Percentiles rank a stretch among this genome's conserved stretches.
These are phyloP conservation scores for Boulengeromyrus knoepffleri DNA, from an alignment of 2,113 vertebrate species.

Conservation along the genomic window DNA sequence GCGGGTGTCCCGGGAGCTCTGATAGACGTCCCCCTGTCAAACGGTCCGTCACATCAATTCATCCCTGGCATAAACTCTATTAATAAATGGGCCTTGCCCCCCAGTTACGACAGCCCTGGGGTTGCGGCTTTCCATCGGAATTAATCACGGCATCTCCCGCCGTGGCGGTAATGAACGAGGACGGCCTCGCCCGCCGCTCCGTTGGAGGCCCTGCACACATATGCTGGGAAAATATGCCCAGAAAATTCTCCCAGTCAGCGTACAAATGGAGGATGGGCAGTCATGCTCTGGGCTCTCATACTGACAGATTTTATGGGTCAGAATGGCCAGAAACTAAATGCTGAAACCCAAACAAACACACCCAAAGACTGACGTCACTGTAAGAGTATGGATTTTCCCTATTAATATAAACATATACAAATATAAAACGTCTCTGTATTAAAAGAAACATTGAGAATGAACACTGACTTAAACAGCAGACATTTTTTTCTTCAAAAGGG, in stretches of 20 bases:
- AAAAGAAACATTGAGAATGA: background rate
- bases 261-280: background rate
- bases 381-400: background rate
- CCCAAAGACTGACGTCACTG: background rate
- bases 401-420: background rate
- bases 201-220: background rate
- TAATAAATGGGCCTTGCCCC: background rate
- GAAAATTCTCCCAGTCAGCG: background rate
- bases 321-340: background rate
- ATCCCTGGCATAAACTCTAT: background rate
- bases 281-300: background rate
- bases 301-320: background rate
- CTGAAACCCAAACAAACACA: background rate
- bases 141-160: background rate
- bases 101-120: background rate
- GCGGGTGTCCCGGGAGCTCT: background rate
- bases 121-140: background rate
- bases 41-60: background rate
- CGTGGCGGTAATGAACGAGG: background rate
- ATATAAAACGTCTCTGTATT: background rate
- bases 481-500: background rate
- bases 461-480: background rate
- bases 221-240: background rate
- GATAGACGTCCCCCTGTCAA: background rate
- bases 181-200: background rate